Base-by-base conservation (phyloP, 2,888 invertebrate species). In the Stramonita haemastoma region DNA sequence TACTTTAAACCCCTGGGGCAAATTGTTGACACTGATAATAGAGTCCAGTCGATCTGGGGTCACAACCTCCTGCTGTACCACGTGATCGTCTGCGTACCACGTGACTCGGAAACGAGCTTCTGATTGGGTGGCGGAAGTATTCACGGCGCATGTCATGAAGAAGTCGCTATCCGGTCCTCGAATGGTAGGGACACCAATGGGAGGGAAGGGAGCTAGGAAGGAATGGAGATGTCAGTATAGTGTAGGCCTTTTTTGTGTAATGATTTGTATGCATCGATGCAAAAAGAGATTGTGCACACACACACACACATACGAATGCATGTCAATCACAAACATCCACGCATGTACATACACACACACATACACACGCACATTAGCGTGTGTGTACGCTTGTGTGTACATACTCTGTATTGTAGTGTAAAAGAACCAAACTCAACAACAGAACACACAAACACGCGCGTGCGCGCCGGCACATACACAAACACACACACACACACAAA, bases 251-350 rank as follows among this genome's bases (percentile, higher is more conserved):
- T 46, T 46, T 46, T 46, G 8, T 5, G 8, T 5, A 46, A 46
- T 46, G 46, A 46, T 46, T 46, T 46, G 46, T 46, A 46, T 46
- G 46, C 46, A 46, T 46, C 8, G 8, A 46, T 46, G 46, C 46
- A 46, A 2, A n/a, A n/a, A 70, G 2, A 70, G 70, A 2, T 46
- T 8, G 46, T 13, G 26, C 29, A 77, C 29, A 77, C 34, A 4
- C 56, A 85, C 85, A 85, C 85, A 85, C 85, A 57, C 85, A 85
- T 56, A 57, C 85, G 57, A 56, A 85, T 56, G 56, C 85, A 85
- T 22, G 19, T 26, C 66, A 17, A 2, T 26, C 66, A 66, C 66
- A 46, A 46, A 66, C 66, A 13, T 26, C 1, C 66, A 66, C 13
- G 34, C 84, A 84, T 36, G 34, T 46, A 84, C 84, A 84, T 36